A percentile compares a stretch with the other conserved stretches of the same genome.
These are phyloP conservation scores for Coelopa frigida DNA, from an alignment of 1,140 invertebrate species.

Conservation along the genomic window DNA sequence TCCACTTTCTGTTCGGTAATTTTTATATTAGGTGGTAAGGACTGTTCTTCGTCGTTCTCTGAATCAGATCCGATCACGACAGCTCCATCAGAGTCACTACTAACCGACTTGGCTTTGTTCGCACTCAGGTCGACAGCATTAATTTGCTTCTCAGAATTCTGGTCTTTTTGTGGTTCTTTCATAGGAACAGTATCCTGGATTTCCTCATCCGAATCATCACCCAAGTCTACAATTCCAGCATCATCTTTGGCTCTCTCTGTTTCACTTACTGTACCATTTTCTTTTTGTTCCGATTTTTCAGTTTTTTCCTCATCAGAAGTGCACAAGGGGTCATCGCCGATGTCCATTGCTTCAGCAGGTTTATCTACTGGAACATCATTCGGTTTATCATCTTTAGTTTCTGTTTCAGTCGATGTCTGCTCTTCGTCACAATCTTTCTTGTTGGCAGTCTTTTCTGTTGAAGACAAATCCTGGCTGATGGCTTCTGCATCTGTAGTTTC, in stretches of 20 bases:
- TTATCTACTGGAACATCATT: background rate
- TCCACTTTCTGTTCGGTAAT: background rate
- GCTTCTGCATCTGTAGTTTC: too few relatives aligned
- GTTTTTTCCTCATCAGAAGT: background rate
- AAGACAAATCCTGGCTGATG: too few relatives aligned
- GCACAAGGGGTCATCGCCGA: background rate
- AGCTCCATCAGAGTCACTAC: slow-evolving; percentile 34
- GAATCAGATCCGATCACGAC: slow-evolving; percentile 39
- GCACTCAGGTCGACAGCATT: slow-evolving; percentile 14
- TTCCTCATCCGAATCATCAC: slow-evolving; percentile 38
- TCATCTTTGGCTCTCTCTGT: slow-evolving; percentile 2
- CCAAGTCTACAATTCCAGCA: slow-evolving; percentile 15
- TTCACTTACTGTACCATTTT: slow-evolving; percentile 26
- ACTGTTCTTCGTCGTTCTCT: slow-evolving; percentile 25
- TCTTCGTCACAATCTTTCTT: background rate
- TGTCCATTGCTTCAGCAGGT: background rate
- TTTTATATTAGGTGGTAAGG: slow-evolving; percentile 11
- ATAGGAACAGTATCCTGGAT: slow-evolving; percentile 17
- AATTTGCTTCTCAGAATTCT: slow-evolving; percentile 9
- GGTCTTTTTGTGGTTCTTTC: slow-evolving; percentile 3
- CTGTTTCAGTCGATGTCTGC: too few relatives aligned
- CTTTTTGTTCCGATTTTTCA: slow-evolving; percentile 17
- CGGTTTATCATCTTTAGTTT: background rate
- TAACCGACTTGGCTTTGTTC: slow-evolving; percentile 12
- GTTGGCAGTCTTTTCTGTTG: background rate